Evolutionary conservation across 2,888 invertebrate genomes (phyloP), one percentile per base, ranked within the genome.

Genomic region (Parnassius orleans): DNA sequence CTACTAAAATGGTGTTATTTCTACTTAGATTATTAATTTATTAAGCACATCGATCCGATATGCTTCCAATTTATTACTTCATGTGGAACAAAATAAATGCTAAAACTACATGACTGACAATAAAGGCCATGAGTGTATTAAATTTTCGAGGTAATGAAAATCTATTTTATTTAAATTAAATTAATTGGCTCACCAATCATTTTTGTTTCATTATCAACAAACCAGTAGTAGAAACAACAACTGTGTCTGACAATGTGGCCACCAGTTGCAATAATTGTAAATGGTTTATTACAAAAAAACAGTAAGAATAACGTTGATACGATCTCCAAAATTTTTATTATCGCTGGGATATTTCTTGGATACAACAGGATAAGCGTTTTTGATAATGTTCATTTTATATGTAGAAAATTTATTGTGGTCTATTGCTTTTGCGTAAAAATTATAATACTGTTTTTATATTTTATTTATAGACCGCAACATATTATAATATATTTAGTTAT

Each of bases 361-460:
- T 42, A 51, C 9, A 60, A 51, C 10, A 42, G 60, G 14, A 33
- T 55, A 51, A 11, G 33, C 9, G 24, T 54, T 24, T 44, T 54
- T 11, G 11, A 54, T 9, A 54, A 60, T 24, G 11, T 55, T 51
- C 19, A 50, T 24, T n/a, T 41, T 10, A 9, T 41, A 9, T 55
- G 33, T 43, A 33, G 14, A 14, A 15, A 15, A 9, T n/a, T 43
- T 7, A 3, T 24, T 3, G 43, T n/a, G 10, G 43, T 50, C 2
- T 60, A 60, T 11, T 54, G 47, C 11, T 1, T 60, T 43, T 54
- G 24, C 43, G 12, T 43, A 14, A n/a, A 43, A 43, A 9, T 11
- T 1, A 19, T 24, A 11, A 24, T 44, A 14, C 41, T 48, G 9
- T 44, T 5, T 7, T 24, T 54, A 44, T n/a, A 50, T 43, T 10